Conservation (phyloP, 2,113 vertebrate species). For the Rhombomys opimus region DNA sequence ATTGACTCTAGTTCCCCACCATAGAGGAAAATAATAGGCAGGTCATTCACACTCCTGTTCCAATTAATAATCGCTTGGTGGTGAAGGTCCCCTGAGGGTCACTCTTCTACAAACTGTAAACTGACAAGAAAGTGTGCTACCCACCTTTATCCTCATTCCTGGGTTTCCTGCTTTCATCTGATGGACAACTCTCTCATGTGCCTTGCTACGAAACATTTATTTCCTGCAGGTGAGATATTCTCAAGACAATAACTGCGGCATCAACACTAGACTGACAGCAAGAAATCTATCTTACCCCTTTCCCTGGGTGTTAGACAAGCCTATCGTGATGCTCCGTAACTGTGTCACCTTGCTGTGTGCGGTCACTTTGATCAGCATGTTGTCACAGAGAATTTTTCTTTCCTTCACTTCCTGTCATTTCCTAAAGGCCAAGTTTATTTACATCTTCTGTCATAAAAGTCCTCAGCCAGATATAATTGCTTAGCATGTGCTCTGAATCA, state of each 20-base stretch:
- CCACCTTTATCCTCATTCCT: background rate
- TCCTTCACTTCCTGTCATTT: constrained; percentile 3
- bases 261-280: background rate
- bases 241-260: constrained; percentile 5
- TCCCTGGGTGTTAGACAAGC: constrained; percentile 6
- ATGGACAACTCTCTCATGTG: constrained; percentile 24
- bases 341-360: background rate
- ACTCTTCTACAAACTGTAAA: background rate
- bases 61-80: background rate
- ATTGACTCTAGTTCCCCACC: rapidly evolving
- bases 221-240: constrained; percentile 56
- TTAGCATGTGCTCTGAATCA: background rate
- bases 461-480: background rate
- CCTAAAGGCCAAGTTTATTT: background rate
- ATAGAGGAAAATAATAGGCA: background rate
- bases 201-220: background rate
- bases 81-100: background rate
- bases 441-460: background rate
- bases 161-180: background rate
- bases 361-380: constrained; percentile 27
- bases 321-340: background rate
- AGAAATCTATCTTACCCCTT: constrained; percentile 56
- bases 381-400: background rate
- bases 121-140: background rate
- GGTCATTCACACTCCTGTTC: background rate